Percentiles rank a stretch among this genome's conserved stretches.
Conservation (phyloP, 2,888 invertebrate species). For the Clivina fossor region DNA sequence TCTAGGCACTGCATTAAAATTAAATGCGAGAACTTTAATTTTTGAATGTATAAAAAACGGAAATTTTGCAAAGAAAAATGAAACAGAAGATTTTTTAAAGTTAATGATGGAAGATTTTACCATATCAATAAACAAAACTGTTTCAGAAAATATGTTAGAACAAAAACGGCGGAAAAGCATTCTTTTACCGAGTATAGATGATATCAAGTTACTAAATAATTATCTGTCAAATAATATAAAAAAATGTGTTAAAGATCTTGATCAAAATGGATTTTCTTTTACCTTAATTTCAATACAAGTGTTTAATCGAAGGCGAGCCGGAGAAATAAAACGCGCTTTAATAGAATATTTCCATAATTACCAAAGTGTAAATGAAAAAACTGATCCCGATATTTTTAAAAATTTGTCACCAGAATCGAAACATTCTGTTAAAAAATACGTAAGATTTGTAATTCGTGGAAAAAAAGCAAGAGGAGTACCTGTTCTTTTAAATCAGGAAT, state of each 20-base stretch:
- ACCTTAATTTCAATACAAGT: constrained; percentile 36
- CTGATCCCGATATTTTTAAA: constrained; percentile 16
- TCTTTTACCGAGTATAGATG: constrained; percentile 25
- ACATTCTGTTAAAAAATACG: constrained; percentile 15
- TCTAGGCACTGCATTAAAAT: constrained; percentile 1
- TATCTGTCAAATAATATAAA: constrained; percentile 24
- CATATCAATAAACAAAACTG: not conserved
- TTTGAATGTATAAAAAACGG: not conserved
- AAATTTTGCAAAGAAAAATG: not conserved
- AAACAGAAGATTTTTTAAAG: not conserved
- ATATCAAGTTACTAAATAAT: constrained; percentile 27
- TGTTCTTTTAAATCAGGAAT: constrained; percentile 35
- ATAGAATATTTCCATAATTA: constrained; percentile 29
- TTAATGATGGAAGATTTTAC: constrained; percentile 1
- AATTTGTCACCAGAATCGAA: constrained; percentile 4
- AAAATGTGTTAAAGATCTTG: constrained; percentile 5
- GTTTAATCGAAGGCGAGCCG: constrained; percentile 38
- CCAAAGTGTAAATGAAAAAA: constrained; percentile 20
- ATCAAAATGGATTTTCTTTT: constrained; percentile 14
- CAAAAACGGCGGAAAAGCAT: constrained; percentile 24
- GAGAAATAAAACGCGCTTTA: constrained; percentile 34
- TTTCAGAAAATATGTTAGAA: constrained; percentile 8
- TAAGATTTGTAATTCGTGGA: constrained; percentile 39
- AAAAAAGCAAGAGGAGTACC: constrained; percentile 38
- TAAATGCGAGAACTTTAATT: not conserved